Conservation (phyloP, 2,888 invertebrate species). For the Drosophila kokeensis region DNA sequence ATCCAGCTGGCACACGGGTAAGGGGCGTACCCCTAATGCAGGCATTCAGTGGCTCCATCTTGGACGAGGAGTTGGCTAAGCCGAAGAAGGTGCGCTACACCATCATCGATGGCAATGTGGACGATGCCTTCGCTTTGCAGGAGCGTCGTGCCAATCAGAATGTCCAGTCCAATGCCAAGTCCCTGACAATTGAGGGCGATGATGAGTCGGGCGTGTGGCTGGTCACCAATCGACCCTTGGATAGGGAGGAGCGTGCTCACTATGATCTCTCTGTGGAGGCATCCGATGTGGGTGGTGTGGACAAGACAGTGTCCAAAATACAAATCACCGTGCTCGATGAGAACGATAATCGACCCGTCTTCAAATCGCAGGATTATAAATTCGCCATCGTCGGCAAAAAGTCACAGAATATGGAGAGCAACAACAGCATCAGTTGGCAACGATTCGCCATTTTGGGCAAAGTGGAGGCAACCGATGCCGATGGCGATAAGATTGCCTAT, state of each 20-base stretch:
- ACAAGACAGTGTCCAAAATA: constrained; percentile 92
- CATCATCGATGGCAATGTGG: constrained; percentile 91
- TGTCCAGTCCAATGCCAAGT: constrained; percentile 66
- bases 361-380: constrained; percentile 91
- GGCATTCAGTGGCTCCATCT: constrained; percentile 88
- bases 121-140: constrained; percentile 90
- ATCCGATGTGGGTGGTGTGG: constrained; percentile 91
- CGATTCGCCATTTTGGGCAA: constrained; percentile 93
- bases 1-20: constrained; percentile 90
- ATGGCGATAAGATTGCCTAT: constrained; percentile 96
- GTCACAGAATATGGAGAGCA: constrained; percentile 86
- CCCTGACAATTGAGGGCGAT: constrained; percentile 81
- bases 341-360: constrained; percentile 96
- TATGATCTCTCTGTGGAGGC: constrained; percentile 93
- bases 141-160: constrained; percentile 76
- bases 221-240: constrained; percentile 91
- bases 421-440: constrained; percentile 89
- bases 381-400: constrained; percentile 90
- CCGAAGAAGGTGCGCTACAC: constrained; percentile 89
- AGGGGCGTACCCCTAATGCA: constrained; percentile 90
- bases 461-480: constrained; percentile 94
- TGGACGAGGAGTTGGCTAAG: constrained; percentile 65
- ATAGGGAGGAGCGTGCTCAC: constrained; percentile 90
- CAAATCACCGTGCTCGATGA: constrained; percentile 92
- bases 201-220: constrained; percentile 90